Base-by-base conservation (phyloP, 2,888 invertebrate genomes). In the Seira musarum region DNA sequence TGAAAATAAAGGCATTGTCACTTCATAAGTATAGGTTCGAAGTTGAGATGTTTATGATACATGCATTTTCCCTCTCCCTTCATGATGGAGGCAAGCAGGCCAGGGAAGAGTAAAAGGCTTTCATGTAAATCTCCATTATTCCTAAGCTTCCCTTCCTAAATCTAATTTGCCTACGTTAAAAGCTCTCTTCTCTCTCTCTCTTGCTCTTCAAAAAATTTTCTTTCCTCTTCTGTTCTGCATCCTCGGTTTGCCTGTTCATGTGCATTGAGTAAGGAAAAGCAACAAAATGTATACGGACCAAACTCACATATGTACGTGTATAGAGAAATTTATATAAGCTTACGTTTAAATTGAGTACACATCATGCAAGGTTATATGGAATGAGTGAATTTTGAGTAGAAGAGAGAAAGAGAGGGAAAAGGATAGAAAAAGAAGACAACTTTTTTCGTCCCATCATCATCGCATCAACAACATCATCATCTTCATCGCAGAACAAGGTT, bases 101-200 rank as follows among this genome's bases (percentile, higher is more conserved):
- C 81, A 76, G 76, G 73, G 73, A 73, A 80, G 57, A 81, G 86
- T 87, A 87, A 87, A 87, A 87, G 87, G 87, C 87, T 87, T 87
- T 87, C 87, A 87, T 87, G 87, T 84, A 86, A 87, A 86, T 85
- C 86, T 87, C 88, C 88, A 88, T 88, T 88, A 88, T 88, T 87
- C 86, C 87, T 87, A 87, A 87, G 87, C 88, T 88, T 87, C 85
- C 86, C 84, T 85, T 85, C 83, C 86, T 84, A 87, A 88, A 88
- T 88, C 88, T 88, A 88, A 88, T 88, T 88, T 88, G 87, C 87
- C 85, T 87, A 87, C 86, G 87, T 87, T 88, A 87, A 88, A 87
- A 87, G 87, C 87, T 82, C 87, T 87, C 86, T 83, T 86, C 80
- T 72, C 77, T 71, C 70, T 57, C 49, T 35, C 40, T 80, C 70